phyloP scores from a whole-genome alignment of 64 coral and sea anemone genomes.

The Acropora yongei region DNA sequence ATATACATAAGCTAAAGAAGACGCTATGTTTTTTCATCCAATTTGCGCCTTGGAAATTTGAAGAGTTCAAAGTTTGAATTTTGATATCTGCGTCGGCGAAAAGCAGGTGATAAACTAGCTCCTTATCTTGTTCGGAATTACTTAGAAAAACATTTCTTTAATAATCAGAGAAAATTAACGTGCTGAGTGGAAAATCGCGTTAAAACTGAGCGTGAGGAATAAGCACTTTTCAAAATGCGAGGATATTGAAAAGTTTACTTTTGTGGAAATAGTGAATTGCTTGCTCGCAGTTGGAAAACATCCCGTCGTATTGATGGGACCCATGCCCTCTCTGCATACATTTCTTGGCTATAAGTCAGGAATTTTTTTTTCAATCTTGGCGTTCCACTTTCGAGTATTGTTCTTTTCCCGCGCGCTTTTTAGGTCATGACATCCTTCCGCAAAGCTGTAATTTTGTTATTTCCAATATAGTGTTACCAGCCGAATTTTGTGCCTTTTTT shows the following conservation, averaged over 20 bases:
- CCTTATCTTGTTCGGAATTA: constrained; percentile 35
- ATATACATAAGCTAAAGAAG: not conserved
- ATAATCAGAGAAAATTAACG: constrained; percentile 17
- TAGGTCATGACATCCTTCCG: not conserved
- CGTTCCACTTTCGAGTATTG: not conserved
- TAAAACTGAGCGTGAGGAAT: not conserved
- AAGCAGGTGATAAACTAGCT: constrained; percentile 45
- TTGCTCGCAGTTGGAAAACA: constrained; percentile 64
- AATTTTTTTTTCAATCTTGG: constrained; percentile 28
- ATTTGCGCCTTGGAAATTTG: constrained; percentile 68
- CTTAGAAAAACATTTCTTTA: constrained; percentile 62
- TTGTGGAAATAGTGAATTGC: constrained; percentile 74
- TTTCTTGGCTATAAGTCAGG: constrained; percentile 8
- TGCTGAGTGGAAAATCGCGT: not conserved
- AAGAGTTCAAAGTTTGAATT: constrained; percentile 81
- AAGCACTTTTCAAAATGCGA: not conserved
- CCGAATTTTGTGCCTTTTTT: not conserved
- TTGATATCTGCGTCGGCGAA: constrained; percentile 48
- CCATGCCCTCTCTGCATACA: constrained; percentile 30
- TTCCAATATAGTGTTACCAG: not conserved
- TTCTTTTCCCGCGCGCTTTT: constrained; percentile 10
- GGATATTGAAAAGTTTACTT: constrained; percentile 62
- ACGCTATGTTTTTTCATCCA: constrained; percentile 66
- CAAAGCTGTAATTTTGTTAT: constrained; percentile 17
- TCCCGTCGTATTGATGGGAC: constrained; percentile 6